Percentiles rank a stretch among this genome's conserved stretches.
Conservation (phyloP, 2,113 vertebrate species). For the Seriola aureovittata region DNA sequence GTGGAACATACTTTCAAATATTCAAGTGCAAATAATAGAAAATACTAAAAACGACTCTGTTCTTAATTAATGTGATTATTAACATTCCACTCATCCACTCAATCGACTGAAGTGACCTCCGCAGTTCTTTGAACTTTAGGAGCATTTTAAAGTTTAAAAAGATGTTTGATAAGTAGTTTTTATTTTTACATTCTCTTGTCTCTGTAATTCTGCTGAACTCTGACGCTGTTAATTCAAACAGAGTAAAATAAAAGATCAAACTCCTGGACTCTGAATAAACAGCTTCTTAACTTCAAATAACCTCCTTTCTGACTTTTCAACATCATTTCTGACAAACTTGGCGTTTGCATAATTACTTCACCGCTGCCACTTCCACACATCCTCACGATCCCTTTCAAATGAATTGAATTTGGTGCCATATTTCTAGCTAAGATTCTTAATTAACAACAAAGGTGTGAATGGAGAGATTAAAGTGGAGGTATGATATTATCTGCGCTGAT, state of each 20-base stretch:
- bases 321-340: neutral
- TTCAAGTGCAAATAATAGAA: neutral
- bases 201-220: neutral
- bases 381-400: neutral
- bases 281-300: neutral
- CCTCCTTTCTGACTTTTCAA: too few relatives aligned
- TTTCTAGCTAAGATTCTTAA: neutral
- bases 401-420: neutral
- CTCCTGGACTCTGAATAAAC: neutral
- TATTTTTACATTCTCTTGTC: too few relatives aligned
- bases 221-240: too few relatives aligned
- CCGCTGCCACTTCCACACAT: neutral
- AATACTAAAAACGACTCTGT: neutral
- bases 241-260: too few relatives aligned
- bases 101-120: too few relatives aligned
- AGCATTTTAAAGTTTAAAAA: neutral
- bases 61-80: neutral
- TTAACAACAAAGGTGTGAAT: constrained; percentile 9
- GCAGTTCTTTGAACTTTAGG: neutral
- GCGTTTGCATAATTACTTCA: neutral
- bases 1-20: neutral
- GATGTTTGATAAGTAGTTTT: neutral
- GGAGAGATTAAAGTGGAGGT: constrained; percentile 7
- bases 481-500: constrained; percentile 13
- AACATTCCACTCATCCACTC: too few relatives aligned